Evolutionary conservation across 2,888 invertebrate genomes (phyloP), one percentile per base, ranked within the genome.

Genomic region (Celastrina argiolus): DNA sequence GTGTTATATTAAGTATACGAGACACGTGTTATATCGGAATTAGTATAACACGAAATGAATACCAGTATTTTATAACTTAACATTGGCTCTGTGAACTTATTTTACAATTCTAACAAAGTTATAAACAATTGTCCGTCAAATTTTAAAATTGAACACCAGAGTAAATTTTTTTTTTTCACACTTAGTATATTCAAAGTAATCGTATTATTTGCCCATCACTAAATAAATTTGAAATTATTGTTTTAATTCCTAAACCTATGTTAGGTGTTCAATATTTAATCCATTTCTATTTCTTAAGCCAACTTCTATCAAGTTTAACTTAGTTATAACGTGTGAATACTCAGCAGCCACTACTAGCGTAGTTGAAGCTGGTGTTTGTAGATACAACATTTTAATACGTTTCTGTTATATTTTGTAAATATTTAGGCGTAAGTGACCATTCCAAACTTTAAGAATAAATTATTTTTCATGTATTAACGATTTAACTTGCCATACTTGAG

Each of bases 351-450:
- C 42, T 7, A 8, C 4, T 36, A 14, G 2, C 22, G 18, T 39
- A 39, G 61, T 59, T 10, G 7, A 34, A 8, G 16, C 16, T 34
- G 31, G n/a, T 51, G 51, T 31, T 68, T 69, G 67, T 74, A 73
- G 67, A 72, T 72, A 70, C 70, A 67, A 69, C 67, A 69, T 71
- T 73, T 76, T 78, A 75, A 80, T 78, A 83, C 87, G 83, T 87
- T 87, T 84, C 83, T 87, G 87, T 88, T 89, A 84, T 82, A 78
- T 81, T 61, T 74, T 87, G 88, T 89, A 89, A 86, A 90, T 89
- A 78, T 78, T 78, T 81, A 81, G 79, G 70, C 75, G 81, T 82
- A 83, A 81, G 79, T 74, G 77, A 85, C 83, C 84, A 88, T 88
- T 89, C 87, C 88, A 88, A 87, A 85, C 84, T 81, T 83, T 83